Percentiles rank a stretch among this genome's conserved stretches.
phyloP scores from a whole-genome alignment of 2,113 vertebrate species.

The Todiramphus saurophagus region DNA sequence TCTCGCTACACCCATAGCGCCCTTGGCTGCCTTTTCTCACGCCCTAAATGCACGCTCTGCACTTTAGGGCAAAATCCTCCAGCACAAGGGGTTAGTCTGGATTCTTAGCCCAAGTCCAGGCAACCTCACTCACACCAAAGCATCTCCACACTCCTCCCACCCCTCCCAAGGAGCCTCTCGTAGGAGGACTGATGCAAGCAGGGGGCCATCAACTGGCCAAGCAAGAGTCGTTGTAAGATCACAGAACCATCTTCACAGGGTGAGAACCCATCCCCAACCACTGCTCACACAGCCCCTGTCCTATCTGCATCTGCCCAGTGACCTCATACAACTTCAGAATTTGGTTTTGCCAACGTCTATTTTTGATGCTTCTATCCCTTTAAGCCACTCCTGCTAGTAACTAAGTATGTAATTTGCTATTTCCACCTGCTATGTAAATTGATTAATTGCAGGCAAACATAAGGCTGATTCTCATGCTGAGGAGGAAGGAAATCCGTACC shows the following conservation, averaged over 20 bases:
- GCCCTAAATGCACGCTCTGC: rapidly evolving
- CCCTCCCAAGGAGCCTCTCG: background rate
- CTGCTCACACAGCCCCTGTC: background rate
- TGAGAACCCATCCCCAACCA: background rate
- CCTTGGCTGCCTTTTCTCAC: background rate
- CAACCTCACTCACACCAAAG: rapidly evolving
- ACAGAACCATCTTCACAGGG: background rate
- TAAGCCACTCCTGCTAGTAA: background rate
- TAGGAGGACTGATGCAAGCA: background rate
- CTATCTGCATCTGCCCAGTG: background rate
- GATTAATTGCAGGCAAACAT: slow-evolving; percentile 18
- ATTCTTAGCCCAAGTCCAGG: background rate
- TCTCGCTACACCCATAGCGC: background rate
- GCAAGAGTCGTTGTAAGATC: background rate
- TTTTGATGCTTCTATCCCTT: background rate
- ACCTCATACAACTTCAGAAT: background rate
- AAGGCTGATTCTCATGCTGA: background rate
- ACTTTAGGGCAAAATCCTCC: background rate
- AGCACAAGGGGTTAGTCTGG: background rate
- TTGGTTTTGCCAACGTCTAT: background rate
- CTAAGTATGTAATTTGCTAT: background rate
- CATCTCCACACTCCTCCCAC: background rate
- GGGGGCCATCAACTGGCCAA: background rate
- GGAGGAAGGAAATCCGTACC: background rate
- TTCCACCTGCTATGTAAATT: background rate